These are phyloP conservation scores for Vulpes lagopus DNA, from an alignment of 2,113 vertebrate genomes.

Conservation along the genomic window DNA sequence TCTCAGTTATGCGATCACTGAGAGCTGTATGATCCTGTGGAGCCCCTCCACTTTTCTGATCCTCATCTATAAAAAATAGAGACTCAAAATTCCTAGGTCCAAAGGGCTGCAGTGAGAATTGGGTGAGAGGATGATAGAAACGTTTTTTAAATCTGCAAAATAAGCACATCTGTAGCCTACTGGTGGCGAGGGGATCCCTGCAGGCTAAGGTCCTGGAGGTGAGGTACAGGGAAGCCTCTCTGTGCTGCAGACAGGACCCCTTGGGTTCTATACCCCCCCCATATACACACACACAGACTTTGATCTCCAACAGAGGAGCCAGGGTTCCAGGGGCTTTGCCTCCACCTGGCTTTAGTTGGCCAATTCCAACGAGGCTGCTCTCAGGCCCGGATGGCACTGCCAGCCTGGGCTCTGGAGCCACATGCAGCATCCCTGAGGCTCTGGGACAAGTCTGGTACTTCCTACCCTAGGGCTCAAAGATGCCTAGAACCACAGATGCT, in stretches of 20 bases:
- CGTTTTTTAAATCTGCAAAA: background rate
- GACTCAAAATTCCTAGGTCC: background rate
- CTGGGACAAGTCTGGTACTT: background rate
- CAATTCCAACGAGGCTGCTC: rapidly evolving
- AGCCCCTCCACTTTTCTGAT: background rate
- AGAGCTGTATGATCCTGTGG: rapidly evolving
- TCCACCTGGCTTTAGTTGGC: background rate
- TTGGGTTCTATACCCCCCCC: background rate
- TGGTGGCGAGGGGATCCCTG: background rate
- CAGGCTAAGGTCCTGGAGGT: background rate
- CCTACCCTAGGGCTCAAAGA: background rate
- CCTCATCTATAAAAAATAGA: background rate
- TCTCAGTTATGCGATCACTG: background rate
- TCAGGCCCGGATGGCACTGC: background rate
- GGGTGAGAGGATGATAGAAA: background rate
- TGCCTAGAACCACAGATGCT: background rate
- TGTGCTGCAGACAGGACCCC: background rate
- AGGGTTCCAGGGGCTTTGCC: background rate
- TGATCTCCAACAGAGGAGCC: background rate
- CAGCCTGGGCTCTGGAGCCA: background rate
- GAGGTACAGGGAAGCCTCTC: background rate
- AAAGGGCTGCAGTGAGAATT: background rate
- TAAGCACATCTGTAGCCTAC: background rate
- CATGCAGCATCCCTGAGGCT: background rate
- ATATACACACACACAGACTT: background rate